Base-by-base conservation (phyloP, 2,113 vertebrate species). In the Anguilla japonica region DNA sequence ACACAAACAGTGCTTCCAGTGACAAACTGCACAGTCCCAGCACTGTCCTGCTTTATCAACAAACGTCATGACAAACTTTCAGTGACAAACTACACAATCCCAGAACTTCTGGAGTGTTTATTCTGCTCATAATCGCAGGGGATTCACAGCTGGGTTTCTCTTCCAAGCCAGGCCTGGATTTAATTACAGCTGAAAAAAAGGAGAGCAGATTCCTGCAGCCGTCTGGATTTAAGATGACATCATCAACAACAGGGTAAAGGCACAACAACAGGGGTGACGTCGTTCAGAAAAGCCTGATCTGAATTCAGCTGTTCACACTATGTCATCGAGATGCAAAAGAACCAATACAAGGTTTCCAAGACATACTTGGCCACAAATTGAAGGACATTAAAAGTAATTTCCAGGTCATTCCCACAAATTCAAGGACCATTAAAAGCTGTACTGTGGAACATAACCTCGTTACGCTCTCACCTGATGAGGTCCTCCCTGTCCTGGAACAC, bases 401-500 rank as follows among this genome's bases (percentile, higher is more conserved):
- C 43, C 4, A 46, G 43, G 43, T 46, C 43, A 46, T 46, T 46
- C 43, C 43, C 43, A 4, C 43, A 46, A 46, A 46, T 46, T 2
- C 43, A 46, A 46, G 43, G 43, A 46, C 43, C 43, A 0, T 46
- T 2, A 46, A 46, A 46, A 8, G 0, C 43, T 8, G 8, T 2
- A 46, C 8, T 46, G 34, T 34, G 13, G 41, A 50, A 50, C 13
- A 41, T 20, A 41, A 34, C 22, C 29, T 3, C 22, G 4, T 3
- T 0, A 11, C 0, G 63, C 9, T 39, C 91, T 46, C 86, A 99
- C 98, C 97, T 96, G 90, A 99, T 95, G 3, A 99, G 97, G 87
- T 99, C 98, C 0, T 98, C 97, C 92, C 98, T 95, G 90, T 97
- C 96, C 88, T 90, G 95, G 92, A 99, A 99, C 89, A 99, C 91